These are phyloP conservation scores for Tenthredo livida DNA, from an alignment of 2,888 invertebrate species.

Conservation along the genomic window DNA sequence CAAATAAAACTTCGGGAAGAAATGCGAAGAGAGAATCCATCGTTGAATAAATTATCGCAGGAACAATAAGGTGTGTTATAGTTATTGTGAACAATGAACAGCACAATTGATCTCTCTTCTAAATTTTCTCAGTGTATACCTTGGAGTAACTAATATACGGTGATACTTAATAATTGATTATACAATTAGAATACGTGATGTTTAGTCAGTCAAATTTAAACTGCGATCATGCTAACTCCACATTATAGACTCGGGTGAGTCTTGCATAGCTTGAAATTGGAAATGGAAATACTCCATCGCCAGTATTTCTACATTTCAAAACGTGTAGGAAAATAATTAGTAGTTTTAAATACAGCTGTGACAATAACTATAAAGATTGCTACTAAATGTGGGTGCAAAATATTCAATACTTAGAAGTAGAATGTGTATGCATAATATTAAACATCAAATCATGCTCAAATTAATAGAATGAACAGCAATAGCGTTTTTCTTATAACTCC, in stretches of 20 bases:
- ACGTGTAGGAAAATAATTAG: neutral
- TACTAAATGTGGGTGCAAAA: constrained; percentile 24
- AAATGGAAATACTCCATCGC: neutral
- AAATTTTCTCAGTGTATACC: neutral
- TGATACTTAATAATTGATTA: neutral
- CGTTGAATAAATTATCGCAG: neutral
- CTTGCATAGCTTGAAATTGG: neutral
- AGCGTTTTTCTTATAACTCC: neutral
- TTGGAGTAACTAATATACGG: neutral
- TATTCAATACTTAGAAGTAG: neutral
- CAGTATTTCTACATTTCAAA: neutral
- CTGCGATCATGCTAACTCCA: constrained; percentile 31
- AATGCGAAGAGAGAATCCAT: neutral
- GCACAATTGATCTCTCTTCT: neutral
- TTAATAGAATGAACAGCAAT: neutral
- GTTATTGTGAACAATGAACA: neutral
- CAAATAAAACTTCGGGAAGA: neutral
- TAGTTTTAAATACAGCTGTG: constrained; percentile 8
- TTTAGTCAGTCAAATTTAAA: neutral
- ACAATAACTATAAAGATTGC: neutral
- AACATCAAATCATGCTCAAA: constrained; percentile 22
- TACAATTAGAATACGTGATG: neutral
- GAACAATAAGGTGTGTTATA: neutral
- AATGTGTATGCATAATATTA: constrained; percentile 4
- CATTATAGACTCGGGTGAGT: neutral